A percentile compares a stretch with the other conserved stretches of the same genome.
Evolutionary conservation across 2,113 vertebrate species (phyloP).

Genomic region (Tiliqua scincoides): DNA sequence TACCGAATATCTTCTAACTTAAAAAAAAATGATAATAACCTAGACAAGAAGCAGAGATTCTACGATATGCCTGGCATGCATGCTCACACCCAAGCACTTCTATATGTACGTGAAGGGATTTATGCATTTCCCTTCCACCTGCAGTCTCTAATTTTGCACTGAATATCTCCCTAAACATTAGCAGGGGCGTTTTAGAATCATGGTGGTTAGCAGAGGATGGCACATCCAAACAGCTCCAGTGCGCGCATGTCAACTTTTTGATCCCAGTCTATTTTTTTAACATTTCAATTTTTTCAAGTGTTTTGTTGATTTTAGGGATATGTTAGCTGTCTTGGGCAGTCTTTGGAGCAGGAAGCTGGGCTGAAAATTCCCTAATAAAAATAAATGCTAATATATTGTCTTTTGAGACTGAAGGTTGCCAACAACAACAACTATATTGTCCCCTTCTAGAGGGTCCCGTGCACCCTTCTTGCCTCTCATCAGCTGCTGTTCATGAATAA

Average conservation of each 20-base stretch:
- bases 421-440: too few species aligned
- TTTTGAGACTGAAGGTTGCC: too few species aligned
- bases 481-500: not conserved
- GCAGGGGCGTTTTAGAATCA: not conserved
- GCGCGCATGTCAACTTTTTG: not conserved
- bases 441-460: not conserved
- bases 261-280: not conserved
- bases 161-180: not conserved
- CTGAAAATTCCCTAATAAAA: too few species aligned
- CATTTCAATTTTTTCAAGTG: too few species aligned
- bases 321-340: too few species aligned
- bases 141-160: not conserved
- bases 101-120: not conserved
- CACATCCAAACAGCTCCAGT: not conserved
- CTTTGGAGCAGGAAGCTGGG: too few species aligned
- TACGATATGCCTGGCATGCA: not conserved
- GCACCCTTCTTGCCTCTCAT: not conserved
- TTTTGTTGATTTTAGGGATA: too few species aligned
- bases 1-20: not conserved
- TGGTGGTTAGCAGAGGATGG: too few species aligned
- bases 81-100: not conserved
- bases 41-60: not conserved
- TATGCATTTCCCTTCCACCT: not conserved
- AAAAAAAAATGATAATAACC: not conserved
- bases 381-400: too few species aligned